Evolutionary conservation across 1,140 invertebrate species (phyloP), one percentile per base, ranked within the genome.

Genomic region (Hyposmocoma kahamanoa): DNA sequence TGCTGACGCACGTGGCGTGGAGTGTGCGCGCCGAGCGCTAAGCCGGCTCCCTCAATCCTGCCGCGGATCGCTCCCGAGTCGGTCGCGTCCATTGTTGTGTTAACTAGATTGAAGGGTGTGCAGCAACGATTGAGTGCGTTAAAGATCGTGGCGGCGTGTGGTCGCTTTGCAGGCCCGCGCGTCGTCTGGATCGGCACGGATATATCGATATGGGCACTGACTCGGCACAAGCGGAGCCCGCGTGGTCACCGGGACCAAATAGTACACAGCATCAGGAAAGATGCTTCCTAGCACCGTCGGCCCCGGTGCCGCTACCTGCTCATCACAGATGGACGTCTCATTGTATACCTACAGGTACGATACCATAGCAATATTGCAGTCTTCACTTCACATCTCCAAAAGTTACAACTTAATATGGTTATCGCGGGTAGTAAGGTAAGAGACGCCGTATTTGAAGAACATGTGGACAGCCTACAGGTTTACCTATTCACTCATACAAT

Each of bases 201-300:
- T 82, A 82, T 28, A 82, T 82, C 52, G 78, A 82, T 41, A 82
- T 82, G 78, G 78, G 64, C 13, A 73, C 69, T 26, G 60, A 74
- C 39, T 67, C 74, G 1, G 26, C 57, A 19, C 11, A 15, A 10
- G 10, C 15, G 32, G 15, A 15, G 5, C 2, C 4, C 8, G 6
- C 28, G 30, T 10, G 8, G 48, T 9, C 17, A 4, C 24, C 26
- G 39, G 45, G 47, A 39, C 38, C 30, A 21, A n/a, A n/a, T n/a
- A 36, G 34, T 24, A 30, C 32, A 18, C 17, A 46, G 18, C 13
- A 2, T 19, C 34, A 18, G 2, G 61, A 62, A 11, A 32, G 50
- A 11, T 56, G 51, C 26, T 65, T 72, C 48, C 41, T 57, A 34
- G 21, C 43, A 47, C 55, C 53, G 24, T 38, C 53, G 10, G 48